Conservation (phyloP, 2,113 vertebrate species). For the Hippocampus mohnikei region DNA sequence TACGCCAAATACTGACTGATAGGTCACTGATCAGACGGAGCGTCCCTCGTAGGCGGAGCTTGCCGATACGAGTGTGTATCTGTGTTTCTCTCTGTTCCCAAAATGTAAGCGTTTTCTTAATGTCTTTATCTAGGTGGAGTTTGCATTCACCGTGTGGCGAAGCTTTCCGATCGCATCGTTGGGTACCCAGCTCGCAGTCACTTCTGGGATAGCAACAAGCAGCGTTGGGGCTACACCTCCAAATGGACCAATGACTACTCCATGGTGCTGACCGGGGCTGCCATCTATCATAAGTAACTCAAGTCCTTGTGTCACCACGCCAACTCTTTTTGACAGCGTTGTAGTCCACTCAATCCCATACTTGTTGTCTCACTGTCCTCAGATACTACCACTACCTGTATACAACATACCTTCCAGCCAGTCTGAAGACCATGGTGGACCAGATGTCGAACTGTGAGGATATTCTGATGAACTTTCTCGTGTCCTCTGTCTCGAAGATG, state of each 20-base stretch:
- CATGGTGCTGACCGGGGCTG: slow-evolving; percentile 98
- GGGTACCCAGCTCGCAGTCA: slow-evolving; percentile 97
- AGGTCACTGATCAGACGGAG: no score
- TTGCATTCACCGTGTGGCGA: slow-evolving; percentile 98
- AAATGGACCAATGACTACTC: slow-evolving; percentile 99
- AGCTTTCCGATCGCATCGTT: slow-evolving; percentile 96
- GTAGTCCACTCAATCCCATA: background rate
- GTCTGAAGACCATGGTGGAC: slow-evolving; percentile 93
- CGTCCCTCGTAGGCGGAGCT: no score
- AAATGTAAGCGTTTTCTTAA: background rate
- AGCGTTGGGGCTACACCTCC: slow-evolving; percentile 96
- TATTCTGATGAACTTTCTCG: slow-evolving; percentile 98
- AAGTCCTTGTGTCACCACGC: background rate
- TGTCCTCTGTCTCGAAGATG: slow-evolving; percentile 94
- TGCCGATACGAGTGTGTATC: background rate
- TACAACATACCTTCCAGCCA: slow-evolving; percentile 92
- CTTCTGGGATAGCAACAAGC: slow-evolving; percentile 96
- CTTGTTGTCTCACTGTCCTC: background rate
- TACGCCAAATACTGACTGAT: no score
- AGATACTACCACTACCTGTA: slow-evolving; percentile 99
- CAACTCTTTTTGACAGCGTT: background rate
- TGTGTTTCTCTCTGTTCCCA: background rate
- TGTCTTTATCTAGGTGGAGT: slow-evolving; percentile 85
- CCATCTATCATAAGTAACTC: slow-evolving; percentile 97
- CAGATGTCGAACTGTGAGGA: slow-evolving; percentile 99